Base-by-base conservation (phyloP, 1,140 invertebrate species). In the Thalassaphorura encarpata region DNA sequence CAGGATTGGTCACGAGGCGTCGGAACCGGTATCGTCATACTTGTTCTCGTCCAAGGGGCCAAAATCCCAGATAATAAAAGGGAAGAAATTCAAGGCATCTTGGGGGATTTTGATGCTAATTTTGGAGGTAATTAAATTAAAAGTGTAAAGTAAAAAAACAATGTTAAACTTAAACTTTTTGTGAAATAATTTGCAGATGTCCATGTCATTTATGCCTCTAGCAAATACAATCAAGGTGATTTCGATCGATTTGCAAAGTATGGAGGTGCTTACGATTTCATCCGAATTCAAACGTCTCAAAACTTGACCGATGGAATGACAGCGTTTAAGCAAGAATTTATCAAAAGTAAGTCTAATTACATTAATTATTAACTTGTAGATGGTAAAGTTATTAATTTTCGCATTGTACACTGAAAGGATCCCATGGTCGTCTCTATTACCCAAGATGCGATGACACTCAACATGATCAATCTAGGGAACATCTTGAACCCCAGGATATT, bases 1-100 rank as follows among this genome's bases (percentile, higher is more conserved):
- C 15, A 5, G 0, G 50, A 61, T 15, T 58, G 43, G n/a, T 52
- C 39, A 6, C 29, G 16, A 16, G 40, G 41, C 2, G 45, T 47
- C 4, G 53, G 49, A 16, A 61, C 58, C 47, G 56, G 58, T 27
- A 52, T 64, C 11, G 45, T 51, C 0, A 21, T 64, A 8, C 26
- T 64, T 4, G 15, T 61, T 15, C 40, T 64, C 26, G 39, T 52
- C n/a, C 62, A 63, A 49, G 62, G 62, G 2, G 51, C 28, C 18
- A 42, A 46, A 50, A n/a, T 64, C 1, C 58, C 59, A 1, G 42
- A 42, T 2, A 42, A 13, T 18, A 45, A 56, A 36, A 42, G 26
- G 31, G 27, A 26, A 4, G 58, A 59, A 19, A 57, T 59, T 21
- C n/a, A 29, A n/a, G 21, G 31, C 3, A 2, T 50, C 15, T n/a